Evolutionary conservation across 53 echinoderm and acorn worm species (phyloP).

Genomic region (Crossaster papposus): DNA sequence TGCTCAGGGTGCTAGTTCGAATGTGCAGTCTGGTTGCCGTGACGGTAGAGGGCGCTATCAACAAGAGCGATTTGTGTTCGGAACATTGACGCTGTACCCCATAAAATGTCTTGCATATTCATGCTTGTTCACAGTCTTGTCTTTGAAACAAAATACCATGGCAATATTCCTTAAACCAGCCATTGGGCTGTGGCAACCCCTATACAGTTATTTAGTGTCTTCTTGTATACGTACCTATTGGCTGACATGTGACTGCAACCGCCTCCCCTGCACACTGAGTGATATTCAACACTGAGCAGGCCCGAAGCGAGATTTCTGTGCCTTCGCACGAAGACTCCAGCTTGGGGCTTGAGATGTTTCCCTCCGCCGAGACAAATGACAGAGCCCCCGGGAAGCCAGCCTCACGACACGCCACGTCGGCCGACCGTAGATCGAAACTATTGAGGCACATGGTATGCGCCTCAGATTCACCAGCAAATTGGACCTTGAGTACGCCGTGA

Average conservation of each 20-base stretch:
- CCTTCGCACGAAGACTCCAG: neutral
- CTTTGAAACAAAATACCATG: no score
- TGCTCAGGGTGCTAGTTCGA: no score
- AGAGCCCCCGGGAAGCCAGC: slow-evolving; percentile 25
- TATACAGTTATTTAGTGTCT: no score
- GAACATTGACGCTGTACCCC: no score
- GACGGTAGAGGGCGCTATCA: no score
- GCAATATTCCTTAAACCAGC: no score
- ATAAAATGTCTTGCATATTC: no score
- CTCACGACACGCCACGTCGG: slow-evolving; percentile 37
- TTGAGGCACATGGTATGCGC: neutral
- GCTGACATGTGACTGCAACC: slow-evolving; percentile 2
- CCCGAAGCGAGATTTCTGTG: slow-evolving; percentile 9
- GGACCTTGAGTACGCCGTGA: neutral
- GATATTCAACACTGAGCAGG: neutral
- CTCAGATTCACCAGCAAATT: neutral
- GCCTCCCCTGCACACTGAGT: neutral
- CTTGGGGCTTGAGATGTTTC: neutral
- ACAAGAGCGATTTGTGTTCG: no score
- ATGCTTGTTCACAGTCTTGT: no score
- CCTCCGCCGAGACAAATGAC: neutral
- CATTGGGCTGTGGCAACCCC: no score
- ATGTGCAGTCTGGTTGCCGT: no score
- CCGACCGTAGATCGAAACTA: neutral
- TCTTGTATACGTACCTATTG: slow-evolving; percentile 17